Evolutionary conservation across 2,113 vertebrate genomes (phyloP), one percentile per base, ranked within the genome.

Genomic region (Microcebus tavaratra): DNA sequence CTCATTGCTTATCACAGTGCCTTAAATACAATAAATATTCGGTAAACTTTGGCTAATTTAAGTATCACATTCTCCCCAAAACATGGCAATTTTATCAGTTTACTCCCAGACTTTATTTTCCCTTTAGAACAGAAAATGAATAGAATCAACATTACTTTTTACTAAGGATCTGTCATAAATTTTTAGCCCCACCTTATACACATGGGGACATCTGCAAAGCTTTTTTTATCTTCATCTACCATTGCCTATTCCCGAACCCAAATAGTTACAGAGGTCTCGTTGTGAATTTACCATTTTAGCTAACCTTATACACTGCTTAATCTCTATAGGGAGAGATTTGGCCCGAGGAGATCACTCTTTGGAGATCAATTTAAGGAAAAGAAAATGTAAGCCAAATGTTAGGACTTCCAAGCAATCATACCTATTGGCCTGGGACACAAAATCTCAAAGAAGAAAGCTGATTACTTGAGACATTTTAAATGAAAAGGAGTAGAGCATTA

Each of bases 321-420:
- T 96, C 96, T 97, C 91, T 95, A 94, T 68, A 95, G 93, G 76
- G 91, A 96, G 63, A 97, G 8, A 75, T 94, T 67, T 90, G 68
- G 68, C 39, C 76, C 61, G 48, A 88, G 67, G 87, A 68, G 39
- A 90, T 91, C 67, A 90, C n/a, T 91, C 59, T 93, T 94, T 90
- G 90, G 73, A 92, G 65, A 92, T 88, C 42, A 90, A 80, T 90
- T 79, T 92, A 88, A 94, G 70, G 76, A 80, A 95, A 94, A 65
- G 90, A 96, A 95, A 98, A 95, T 90, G n/a, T 88, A 95, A 97
- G 81, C 53, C 91, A 95, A 97, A 95, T 90, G 78, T 94, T 90
- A 92, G 42, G 45, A 85, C 39, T 96, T 95, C 15, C 23, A 84
- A 78, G 65, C 53, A 97, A 76, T 96, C 65, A 10, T 88, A 53